Conservation (phyloP, 2,797 vertebrate species). For the Vespertilio murinus region DNA sequence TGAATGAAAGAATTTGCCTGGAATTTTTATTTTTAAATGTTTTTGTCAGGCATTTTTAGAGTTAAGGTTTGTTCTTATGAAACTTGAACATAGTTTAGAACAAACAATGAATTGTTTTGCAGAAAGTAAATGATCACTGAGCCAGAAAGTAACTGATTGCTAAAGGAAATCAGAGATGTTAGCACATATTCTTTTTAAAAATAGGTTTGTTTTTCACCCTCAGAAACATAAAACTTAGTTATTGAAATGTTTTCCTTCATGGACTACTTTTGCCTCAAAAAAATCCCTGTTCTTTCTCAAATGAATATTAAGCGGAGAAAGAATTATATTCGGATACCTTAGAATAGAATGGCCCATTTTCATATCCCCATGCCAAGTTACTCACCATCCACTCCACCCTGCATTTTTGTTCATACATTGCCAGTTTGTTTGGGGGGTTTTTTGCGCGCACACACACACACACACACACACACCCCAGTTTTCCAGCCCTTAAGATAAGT, state of each 20-base stretch:
- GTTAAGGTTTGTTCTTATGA: conserved; percentile 12
- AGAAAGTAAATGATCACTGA: neutral
- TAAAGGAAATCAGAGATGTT: conserved; percentile 3
- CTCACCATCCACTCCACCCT: neutral
- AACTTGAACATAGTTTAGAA: neutral
- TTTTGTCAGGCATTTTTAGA: neutral
- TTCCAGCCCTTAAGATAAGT: neutral
- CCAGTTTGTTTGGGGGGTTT: neutral
- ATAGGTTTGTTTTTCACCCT: neutral
- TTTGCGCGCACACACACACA: no score
- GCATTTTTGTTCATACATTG: neutral
- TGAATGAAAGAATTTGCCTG: neutral
- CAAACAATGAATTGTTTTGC: neutral
- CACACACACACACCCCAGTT: no score
- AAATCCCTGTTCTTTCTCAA: conserved; percentile 2
- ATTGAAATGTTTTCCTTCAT: neutral
- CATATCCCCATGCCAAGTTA: neutral
- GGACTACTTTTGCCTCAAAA: neutral
- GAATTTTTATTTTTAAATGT: neutral
- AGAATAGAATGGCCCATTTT: neutral
- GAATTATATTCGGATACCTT: neutral
- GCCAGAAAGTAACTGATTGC: neutral
- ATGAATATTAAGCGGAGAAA: neutral
- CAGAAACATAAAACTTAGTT: neutral
- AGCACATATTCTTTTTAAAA: neutral